A percentile compares a stretch with the other conserved stretches of the same genome.
Evolutionary conservation across 2,888 invertebrate species (phyloP).

Genomic region (Andrena hattorfiana): DNA sequence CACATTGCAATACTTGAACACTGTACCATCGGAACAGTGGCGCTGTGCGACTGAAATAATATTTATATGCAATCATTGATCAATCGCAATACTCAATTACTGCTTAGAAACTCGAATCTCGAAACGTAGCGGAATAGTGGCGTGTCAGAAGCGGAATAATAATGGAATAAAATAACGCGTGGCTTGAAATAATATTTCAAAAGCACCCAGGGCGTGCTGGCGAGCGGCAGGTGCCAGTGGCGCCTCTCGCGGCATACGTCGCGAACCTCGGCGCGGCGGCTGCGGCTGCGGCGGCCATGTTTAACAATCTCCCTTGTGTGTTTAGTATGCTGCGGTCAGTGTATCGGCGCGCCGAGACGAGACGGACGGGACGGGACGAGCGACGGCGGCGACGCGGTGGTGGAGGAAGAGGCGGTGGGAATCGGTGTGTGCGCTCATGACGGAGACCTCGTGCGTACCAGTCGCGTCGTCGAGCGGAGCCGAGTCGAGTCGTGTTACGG

Average conservation of each 20-base stretch:
- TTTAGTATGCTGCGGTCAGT: slow-evolving; percentile 81
- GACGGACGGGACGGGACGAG: slow-evolving; percentile 59
- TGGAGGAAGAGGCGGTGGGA: slow-evolving; percentile 65
- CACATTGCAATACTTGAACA: no score
- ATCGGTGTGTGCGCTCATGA: slow-evolving; percentile 72
- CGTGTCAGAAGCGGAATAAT: neutral
- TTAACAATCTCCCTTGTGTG: slow-evolving; percentile 78
- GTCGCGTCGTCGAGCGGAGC: slow-evolving; percentile 72
- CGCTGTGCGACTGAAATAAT: no score
- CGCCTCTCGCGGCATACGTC: slow-evolving; percentile 42
- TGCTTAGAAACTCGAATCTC: no score
- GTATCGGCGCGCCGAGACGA: slow-evolving; percentile 75
- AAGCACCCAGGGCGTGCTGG: neutral
- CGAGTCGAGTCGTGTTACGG: slow-evolving; percentile 64
- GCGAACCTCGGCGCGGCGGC: slow-evolving; percentile 54
- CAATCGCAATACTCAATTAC: no score
- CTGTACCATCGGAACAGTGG: no score
- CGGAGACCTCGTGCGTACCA: slow-evolving; percentile 77
- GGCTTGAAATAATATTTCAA: neutral
- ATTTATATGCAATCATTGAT: no score
- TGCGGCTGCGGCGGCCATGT: slow-evolving; percentile 75
- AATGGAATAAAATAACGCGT: neutral
- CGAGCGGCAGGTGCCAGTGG: slow-evolving; percentile 8
- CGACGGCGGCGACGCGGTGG: slow-evolving; percentile 68
- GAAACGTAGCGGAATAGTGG: no score